These are phyloP conservation scores for Scaptomyza hsui DNA, from an alignment of 1,140 invertebrate species.

Conservation along the genomic window DNA sequence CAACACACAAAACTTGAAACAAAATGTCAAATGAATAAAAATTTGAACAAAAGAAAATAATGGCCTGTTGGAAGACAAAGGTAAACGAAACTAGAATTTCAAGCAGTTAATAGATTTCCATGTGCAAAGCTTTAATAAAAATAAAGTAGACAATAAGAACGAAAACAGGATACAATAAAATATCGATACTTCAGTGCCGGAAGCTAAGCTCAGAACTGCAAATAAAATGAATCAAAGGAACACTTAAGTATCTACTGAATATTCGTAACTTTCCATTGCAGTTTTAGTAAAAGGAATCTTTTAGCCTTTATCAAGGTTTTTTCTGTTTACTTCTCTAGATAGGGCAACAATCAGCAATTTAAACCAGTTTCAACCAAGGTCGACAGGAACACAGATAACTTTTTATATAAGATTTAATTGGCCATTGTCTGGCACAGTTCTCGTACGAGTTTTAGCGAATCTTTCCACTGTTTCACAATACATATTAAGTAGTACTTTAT, in stretches of 20 bases:
- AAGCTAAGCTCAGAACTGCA: too few relatives aligned
- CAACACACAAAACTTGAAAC: neutral
- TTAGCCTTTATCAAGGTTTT: neutral
- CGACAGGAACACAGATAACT: conserved; percentile 25
- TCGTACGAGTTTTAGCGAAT: neutral
- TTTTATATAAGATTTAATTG: conserved; percentile 20
- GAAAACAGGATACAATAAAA: neutral
- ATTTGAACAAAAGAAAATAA: neutral
- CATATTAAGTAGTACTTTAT: conserved; percentile 1
- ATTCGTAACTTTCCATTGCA: too few relatives aligned
- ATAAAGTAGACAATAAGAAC: neutral
- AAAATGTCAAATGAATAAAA: neutral
- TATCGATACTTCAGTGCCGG: too few relatives aligned
- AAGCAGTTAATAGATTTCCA: neutral
- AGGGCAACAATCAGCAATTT: too few relatives aligned
- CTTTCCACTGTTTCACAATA: neutral
- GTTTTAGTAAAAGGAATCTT: neutral
- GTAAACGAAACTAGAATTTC: neutral
- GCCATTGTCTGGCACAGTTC: neutral
- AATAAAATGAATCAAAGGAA: neutral
- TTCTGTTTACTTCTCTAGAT: neutral
- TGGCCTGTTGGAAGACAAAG: neutral
- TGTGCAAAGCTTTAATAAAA: neutral
- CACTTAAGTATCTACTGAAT: neutral
- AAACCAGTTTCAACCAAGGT: conserved; percentile 35